phyloP scores from a whole-genome alignment of 1,140 invertebrate genomes.

The Lordiphosa clarofinis region DNA sequence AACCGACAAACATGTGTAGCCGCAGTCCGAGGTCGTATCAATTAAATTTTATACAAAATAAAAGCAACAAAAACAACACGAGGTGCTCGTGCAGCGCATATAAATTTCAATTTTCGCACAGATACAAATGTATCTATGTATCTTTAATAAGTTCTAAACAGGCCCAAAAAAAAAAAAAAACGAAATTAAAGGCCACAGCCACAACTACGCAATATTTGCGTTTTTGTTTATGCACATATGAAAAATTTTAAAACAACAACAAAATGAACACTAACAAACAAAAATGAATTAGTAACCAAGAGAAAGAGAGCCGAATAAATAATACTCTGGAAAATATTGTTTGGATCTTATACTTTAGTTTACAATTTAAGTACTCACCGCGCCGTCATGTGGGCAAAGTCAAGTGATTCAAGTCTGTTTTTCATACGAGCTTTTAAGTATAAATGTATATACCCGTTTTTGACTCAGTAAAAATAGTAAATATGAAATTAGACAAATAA shows the following conservation, averaged over 20 bases:
- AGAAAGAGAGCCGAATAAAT: too few relatives aligned
- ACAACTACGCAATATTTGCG: slow-evolving; percentile 19
- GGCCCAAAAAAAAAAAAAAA: too few relatives aligned
- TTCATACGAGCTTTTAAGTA: too few relatives aligned
- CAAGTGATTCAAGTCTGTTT: too few relatives aligned
- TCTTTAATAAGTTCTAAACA: slow-evolving; percentile 5
- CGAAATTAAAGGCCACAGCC: too few relatives aligned
- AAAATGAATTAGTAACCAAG: background rate
- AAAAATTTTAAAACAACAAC: slow-evolving; percentile 10
- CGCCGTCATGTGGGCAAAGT: too few relatives aligned
- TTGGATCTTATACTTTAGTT: too few relatives aligned
- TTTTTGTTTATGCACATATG: slow-evolving; percentile 36
- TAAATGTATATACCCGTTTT: too few relatives aligned
- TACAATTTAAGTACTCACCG: too few relatives aligned
- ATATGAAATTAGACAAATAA: slow-evolving; percentile 16
- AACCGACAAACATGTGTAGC: slow-evolving; percentile 25
- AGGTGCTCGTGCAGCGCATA: slow-evolving; percentile 24
- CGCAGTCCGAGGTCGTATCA: slow-evolving; percentile 46
- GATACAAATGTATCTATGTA: slow-evolving; percentile 6
- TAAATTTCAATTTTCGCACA: slow-evolving; percentile 25
- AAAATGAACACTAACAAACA: background rate
- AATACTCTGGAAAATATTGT: too few relatives aligned
- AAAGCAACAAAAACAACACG: background rate
- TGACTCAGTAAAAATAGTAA: background rate
- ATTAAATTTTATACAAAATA: slow-evolving; percentile 33